Evolutionary conservation across 2,888 invertebrate genomes (phyloP).

Genomic region (Microctonus hyperodae): DNA sequence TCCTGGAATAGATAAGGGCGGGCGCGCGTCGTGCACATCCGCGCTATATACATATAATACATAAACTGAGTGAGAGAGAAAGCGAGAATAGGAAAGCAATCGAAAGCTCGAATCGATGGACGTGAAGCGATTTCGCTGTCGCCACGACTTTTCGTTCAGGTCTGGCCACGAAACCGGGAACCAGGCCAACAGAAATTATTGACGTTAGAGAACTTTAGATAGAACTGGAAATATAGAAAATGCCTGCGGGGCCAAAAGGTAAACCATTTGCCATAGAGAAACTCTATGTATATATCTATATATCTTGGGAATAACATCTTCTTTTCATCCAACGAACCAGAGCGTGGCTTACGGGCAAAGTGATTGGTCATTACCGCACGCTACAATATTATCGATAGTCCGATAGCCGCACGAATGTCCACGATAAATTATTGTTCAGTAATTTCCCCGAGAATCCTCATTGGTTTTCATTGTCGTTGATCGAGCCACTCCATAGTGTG

Average conservation of each 20-base stretch:
- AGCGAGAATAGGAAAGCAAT: neutral
- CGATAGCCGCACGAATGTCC: neutral
- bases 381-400: constrained; percentile 24
- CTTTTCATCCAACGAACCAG: constrained; percentile 4
- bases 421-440: constrained; percentile 25
- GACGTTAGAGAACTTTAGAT: constrained; percentile 18
- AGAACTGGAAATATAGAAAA: neutral
- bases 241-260: neutral
- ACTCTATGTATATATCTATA: too few species aligned
- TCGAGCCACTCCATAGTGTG: constrained; percentile 15
- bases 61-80: neutral
- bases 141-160: constrained; percentile 4
- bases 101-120: constrained; percentile 10
- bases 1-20: constrained; percentile 31
- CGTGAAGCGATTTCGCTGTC: constrained; percentile 14
- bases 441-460: constrained; percentile 28
- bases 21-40: constrained; percentile 12
- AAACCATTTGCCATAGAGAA: neutral
- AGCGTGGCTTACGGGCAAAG: constrained; percentile 10
- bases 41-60: neutral
- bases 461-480: constrained; percentile 29
- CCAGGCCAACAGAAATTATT: constrained; percentile 35
- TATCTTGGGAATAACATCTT: neutral
- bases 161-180: constrained; percentile 10
- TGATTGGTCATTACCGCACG: constrained; percentile 22